Conservation (phyloP, 1,140 invertebrate species). For the Drosophila ananassae region DNA sequence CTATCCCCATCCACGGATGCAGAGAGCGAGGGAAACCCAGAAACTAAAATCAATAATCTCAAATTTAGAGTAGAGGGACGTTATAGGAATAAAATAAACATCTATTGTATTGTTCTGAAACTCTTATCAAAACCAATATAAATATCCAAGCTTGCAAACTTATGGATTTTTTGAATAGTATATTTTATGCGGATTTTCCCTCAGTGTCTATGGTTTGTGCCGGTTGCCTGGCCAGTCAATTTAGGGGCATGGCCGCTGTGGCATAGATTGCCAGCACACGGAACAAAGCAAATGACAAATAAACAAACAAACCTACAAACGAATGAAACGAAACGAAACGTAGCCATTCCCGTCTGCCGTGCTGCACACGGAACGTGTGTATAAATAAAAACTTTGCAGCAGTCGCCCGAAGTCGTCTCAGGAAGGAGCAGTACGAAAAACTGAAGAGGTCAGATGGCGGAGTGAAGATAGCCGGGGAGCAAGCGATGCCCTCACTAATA, state of each 20-base stretch:
- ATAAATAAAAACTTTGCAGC: constrained; percentile 81
- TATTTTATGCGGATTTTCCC: background rate
- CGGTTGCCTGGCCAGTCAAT: constrained; percentile 68
- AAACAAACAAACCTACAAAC: constrained; percentile 71
- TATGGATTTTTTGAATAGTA: background rate
- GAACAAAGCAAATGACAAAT: constrained; percentile 82
- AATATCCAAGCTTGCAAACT: background rate
- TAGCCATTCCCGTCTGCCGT: constrained; percentile 40
- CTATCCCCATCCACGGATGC: constrained; percentile 6
- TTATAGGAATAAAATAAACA: background rate
- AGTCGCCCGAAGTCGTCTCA: constrained; percentile 30
- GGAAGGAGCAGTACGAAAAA: constrained; percentile 6
- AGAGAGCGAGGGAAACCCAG: background rate
- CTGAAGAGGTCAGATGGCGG: background rate
- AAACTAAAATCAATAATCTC: background rate
- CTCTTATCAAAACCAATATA: background rate
- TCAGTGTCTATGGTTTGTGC: constrained; percentile 14
- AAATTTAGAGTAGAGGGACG: background rate
- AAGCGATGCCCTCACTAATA: constrained; percentile 58
- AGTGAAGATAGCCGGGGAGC: constrained; percentile 29
- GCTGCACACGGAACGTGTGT: constrained; percentile 68
- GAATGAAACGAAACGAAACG: constrained; percentile 63
- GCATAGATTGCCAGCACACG: constrained; percentile 79
- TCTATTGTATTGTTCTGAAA: background rate
- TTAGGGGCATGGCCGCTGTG: constrained; percentile 62